A percentile compares a stretch with the other conserved stretches of the same genome.
phyloP scores from a whole-genome alignment of 2,113 vertebrate species.

The Xiphorhynchus elegans region DNA sequence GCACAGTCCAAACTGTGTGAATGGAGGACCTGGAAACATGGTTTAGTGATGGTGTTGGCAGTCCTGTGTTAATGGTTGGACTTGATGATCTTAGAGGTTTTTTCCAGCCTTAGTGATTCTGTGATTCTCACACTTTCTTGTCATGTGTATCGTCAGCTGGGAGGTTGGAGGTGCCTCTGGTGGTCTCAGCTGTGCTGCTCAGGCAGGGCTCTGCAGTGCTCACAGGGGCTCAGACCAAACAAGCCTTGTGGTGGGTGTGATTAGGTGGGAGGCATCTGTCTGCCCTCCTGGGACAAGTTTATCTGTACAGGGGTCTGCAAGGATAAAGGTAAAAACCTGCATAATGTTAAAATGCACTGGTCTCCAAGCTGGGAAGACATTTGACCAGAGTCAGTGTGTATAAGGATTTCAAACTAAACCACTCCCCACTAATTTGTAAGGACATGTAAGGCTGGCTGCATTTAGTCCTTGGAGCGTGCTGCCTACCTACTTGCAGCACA shows the following conservation, averaged over 20 bases:
- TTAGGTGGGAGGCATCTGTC: neutral
- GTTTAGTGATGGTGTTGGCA: neutral
- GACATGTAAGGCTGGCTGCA: neutral
- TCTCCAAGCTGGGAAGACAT: neutral
- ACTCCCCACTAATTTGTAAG: neutral
- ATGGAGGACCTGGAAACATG: neutral
- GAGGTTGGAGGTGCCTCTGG: neutral
- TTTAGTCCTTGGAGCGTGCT: neutral
- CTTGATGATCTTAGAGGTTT: neutral
- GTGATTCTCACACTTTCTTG: neutral
- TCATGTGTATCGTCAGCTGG: fast-evolving
- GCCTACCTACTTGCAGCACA: neutral
- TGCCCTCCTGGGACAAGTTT: neutral
- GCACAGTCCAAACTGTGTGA: neutral
- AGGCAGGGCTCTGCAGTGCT: neutral
- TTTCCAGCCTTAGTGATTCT: fast-evolving
- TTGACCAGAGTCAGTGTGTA: fast-evolving
- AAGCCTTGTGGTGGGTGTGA: neutral
- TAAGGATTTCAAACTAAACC: neutral
- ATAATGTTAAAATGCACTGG: neutral
- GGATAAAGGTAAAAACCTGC: neutral
- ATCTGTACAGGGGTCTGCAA: neutral
- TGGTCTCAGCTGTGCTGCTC: neutral
- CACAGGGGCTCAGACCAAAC: neutral
- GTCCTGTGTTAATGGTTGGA: neutral